Evolutionary conservation across 2,113 vertebrate species (phyloP).

Genomic region (Dicentrarchus labrax): DNA sequence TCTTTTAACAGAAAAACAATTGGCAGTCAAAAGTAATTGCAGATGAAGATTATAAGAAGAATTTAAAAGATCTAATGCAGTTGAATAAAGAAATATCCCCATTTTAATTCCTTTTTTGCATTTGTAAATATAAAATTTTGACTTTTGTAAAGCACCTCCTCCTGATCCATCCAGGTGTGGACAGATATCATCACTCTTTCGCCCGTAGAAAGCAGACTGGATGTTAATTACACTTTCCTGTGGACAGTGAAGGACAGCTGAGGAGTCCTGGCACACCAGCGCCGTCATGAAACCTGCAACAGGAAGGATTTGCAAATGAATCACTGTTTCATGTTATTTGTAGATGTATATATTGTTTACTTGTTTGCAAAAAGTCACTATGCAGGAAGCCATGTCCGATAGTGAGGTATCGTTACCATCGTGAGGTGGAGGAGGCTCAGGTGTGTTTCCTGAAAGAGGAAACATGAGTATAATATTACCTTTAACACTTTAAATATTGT

Average conservation of each 20-base stretch:
- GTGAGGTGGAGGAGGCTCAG: constrained; percentile 83
- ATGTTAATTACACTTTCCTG: constrained; percentile 83
- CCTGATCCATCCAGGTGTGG: constrained; percentile 57
- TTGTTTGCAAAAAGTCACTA: neutral
- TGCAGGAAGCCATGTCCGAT: neutral
- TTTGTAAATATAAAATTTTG: neutral
- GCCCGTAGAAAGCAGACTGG: constrained; percentile 84
- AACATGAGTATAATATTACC: neutral
- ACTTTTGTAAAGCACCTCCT: constrained; percentile 43
- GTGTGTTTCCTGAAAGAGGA: constrained; percentile 77
- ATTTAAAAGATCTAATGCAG: neutral
- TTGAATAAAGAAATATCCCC: neutral
- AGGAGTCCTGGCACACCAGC: constrained; percentile 77
- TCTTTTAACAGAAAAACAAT: neutral
- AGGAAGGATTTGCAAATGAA: neutral
- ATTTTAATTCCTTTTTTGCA: neutral
- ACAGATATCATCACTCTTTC: constrained; percentile 76
- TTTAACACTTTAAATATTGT: neutral
- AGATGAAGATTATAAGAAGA: neutral
- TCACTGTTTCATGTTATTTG: too few relatives aligned
- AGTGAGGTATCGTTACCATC: constrained; percentile 74
- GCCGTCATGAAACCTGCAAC: constrained; percentile 79
- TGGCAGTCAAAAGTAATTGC: neutral
- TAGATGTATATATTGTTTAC: neutral
- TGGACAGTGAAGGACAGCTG: constrained; percentile 80